These are phyloP conservation scores for Watsonalla cultraria DNA, from an alignment of 2,888 invertebrate species.

Conservation along the genomic window DNA sequence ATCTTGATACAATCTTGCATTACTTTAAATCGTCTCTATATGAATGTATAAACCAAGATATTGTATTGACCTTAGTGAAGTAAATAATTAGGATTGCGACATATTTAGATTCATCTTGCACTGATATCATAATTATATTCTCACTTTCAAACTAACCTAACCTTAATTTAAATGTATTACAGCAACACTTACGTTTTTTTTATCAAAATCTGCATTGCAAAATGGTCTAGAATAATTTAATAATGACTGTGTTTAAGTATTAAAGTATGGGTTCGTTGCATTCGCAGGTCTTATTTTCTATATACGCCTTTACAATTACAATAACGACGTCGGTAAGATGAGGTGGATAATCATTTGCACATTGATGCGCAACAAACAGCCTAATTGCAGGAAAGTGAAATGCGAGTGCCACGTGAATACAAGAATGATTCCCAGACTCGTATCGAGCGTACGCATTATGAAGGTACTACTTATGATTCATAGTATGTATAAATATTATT, in stretches of 20 bases:
- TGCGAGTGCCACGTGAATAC: constrained; percentile 22
- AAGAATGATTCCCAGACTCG: constrained; percentile 35
- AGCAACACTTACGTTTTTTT: too few relatives aligned
- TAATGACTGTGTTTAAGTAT: too few relatives aligned
- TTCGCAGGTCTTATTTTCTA: not conserved
- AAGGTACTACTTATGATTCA: too few relatives aligned
- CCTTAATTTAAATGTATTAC: too few relatives aligned
- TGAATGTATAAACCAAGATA: not conserved
- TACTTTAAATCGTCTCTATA: not conserved
- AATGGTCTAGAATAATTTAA: too few relatives aligned
- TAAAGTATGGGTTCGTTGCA: too few relatives aligned
- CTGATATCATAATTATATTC: too few relatives aligned
- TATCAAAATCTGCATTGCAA: too few relatives aligned
- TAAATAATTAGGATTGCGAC: not conserved
- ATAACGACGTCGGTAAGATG: constrained; percentile 20
- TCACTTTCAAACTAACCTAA: too few relatives aligned
- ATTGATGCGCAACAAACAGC: constrained; percentile 17
- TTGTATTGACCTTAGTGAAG: not conserved
- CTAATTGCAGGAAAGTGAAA: constrained; percentile 56
- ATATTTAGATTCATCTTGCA: not conserved
- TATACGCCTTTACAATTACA: not conserved
- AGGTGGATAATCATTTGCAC: constrained; percentile 33
- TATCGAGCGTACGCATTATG: constrained; percentile 9
- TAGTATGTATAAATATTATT: too few relatives aligned
- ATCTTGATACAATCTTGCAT: not conserved